phyloP scores from a whole-genome alignment of 2,888 invertebrate genomes.

The Rutpela maculata region DNA sequence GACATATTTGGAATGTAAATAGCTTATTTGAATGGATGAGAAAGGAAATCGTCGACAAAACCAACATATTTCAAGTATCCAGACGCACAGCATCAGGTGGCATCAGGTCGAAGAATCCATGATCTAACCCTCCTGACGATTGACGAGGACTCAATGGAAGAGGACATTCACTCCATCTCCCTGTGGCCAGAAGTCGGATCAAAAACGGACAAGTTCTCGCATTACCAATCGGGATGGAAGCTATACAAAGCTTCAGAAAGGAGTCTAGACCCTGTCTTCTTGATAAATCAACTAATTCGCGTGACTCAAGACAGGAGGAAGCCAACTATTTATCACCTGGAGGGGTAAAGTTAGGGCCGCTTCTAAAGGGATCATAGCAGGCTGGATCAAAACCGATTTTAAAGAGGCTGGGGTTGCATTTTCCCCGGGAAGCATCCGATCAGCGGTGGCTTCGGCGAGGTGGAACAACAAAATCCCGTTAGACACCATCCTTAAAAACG shows the following conservation, averaged over 20 bases:
- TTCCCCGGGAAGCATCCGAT: constrained; percentile 47
- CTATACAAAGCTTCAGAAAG: not conserved
- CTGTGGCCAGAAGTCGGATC: constrained; percentile 18
- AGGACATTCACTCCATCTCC: not conserved
- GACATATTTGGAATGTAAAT: constrained; percentile 23
- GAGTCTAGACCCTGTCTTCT: not conserved
- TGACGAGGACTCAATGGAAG: not conserved
- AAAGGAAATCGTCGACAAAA: too few species aligned
- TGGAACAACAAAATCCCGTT: constrained; percentile 40
- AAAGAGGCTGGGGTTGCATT: constrained; percentile 39
- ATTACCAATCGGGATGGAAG: constrained; percentile 1
- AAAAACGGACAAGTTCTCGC: not conserved
- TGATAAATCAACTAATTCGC: constrained; percentile 3
- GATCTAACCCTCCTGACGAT: constrained; percentile 8
- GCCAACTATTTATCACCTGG: not conserved
- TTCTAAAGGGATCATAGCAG: constrained; percentile 19
- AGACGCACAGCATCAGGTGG: not conserved
- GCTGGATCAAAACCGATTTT: constrained; percentile 30
- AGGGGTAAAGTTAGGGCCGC: not conserved
- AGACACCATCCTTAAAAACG: constrained; percentile 45
- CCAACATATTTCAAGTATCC: too few species aligned
- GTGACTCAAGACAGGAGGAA: not conserved
- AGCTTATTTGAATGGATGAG: constrained; percentile 11
- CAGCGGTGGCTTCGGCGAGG: constrained; percentile 50
- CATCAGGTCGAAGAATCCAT: not conserved